Percentiles rank a stretch among this genome's conserved stretches.
These are phyloP conservation scores for Bursaphelenchus okinawaensis DNA, from an alignment of 2,888 invertebrate genomes.

Conservation along the genomic window DNA sequence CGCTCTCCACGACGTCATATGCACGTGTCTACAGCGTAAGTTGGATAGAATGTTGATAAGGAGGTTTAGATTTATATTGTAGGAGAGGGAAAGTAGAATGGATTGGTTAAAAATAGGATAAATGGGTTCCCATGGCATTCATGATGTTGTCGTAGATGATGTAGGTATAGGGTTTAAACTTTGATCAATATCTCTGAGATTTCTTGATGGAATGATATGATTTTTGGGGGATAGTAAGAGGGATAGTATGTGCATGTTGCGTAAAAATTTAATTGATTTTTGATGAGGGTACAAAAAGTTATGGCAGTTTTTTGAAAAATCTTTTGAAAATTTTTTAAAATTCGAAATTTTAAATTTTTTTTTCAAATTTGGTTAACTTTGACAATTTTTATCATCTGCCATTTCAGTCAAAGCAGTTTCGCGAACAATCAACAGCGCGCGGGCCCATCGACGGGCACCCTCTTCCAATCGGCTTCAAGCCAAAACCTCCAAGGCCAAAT, in stretches of 20 bases:
- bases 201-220: too few species aligned
- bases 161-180: not conserved
- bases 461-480: not conserved
- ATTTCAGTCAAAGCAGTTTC: not conserved
- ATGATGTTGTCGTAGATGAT: not conserved
- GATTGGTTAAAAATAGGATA: too few species aligned
- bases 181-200: not conserved
- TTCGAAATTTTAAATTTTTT: too few species aligned
- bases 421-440: not conserved
- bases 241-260: not conserved
- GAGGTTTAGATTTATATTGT: not conserved
- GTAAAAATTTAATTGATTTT: not conserved
- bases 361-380: not conserved
- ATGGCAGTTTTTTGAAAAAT: not conserved
- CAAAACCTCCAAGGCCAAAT: not conserved
- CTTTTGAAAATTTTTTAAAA: not conserved
- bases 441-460: not conserved
- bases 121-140: too few species aligned
- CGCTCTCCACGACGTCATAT: slow-evolving; percentile 28
- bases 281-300: not conserved
- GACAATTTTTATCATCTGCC: not conserved
- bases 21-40: slow-evolving; percentile 4
- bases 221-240: too few species aligned
- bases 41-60: not conserved
- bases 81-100: too few species aligned